Evolutionary conservation across 1,140 invertebrate genomes (phyloP).

Genomic region (Cyrtorhinus lividipennis): DNA sequence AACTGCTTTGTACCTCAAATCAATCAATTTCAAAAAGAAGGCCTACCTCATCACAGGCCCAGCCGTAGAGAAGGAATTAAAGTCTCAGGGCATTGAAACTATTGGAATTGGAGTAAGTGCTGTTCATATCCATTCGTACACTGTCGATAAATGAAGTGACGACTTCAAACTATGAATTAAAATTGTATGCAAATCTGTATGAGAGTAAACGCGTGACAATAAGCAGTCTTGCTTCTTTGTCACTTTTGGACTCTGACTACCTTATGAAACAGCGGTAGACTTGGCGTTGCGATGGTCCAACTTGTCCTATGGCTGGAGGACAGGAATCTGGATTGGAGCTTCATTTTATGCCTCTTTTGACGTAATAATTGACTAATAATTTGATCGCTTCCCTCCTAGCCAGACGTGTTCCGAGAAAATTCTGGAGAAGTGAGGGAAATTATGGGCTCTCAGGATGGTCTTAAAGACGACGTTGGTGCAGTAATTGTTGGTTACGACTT

Average conservation of each 20-base stretch:
- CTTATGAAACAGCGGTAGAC: too few relatives aligned
- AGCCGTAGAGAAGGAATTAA: constrained; percentile 67
- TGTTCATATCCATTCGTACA: background rate
- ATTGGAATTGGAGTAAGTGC: constrained; percentile 51
- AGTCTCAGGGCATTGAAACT: constrained; percentile 57
- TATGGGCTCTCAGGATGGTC: background rate
- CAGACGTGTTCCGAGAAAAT: background rate
- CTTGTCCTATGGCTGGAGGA: too few relatives aligned
- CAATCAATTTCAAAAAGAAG: constrained; percentile 57
- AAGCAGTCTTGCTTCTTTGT: too few relatives aligned
- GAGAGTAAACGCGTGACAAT: too few relatives aligned
- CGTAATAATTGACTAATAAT: background rate
- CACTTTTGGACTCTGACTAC: too few relatives aligned
- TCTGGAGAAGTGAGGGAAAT: background rate
- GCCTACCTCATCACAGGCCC: constrained; percentile 68
- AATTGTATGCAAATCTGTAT: too few relatives aligned
- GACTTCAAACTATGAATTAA: too few relatives aligned
- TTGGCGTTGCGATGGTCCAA: too few relatives aligned
- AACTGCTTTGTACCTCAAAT: constrained; percentile 57
- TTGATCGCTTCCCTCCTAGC: constrained; percentile 6
- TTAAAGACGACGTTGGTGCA: constrained; percentile 69
- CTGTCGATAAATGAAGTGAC: too few relatives aligned
- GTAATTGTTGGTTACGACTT: constrained; percentile 89
- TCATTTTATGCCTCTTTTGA: too few relatives aligned
- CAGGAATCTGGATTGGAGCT: too few relatives aligned